phyloP scores from a whole-genome alignment of 2,113 vertebrate genomes.

The Rousettus leschenaultii region DNA sequence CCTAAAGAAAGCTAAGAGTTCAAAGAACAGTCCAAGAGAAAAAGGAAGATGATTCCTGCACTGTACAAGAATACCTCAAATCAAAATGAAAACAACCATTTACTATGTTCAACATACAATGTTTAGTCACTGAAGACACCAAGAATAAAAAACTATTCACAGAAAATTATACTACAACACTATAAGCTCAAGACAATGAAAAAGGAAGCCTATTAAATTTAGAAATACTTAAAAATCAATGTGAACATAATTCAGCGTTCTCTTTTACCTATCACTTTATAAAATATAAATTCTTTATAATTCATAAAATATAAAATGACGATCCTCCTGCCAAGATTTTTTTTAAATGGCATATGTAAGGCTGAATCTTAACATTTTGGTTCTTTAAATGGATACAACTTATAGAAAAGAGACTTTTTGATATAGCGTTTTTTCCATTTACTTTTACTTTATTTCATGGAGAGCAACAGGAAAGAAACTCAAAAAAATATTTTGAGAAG shows the following conservation, averaged over 20 bases:
- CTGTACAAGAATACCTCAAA: neutral
- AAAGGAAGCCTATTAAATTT: neutral
- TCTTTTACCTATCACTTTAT: neutral
- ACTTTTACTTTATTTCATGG: neutral
- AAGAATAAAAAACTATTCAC: slow-evolving; percentile 22
- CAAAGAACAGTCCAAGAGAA: neutral
- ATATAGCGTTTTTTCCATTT: neutral
- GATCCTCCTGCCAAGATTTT: neutral
- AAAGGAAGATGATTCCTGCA: neutral
- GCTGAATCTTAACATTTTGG: neutral
- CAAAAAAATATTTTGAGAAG: neutral
- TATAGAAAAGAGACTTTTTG: neutral
- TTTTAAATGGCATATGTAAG: neutral
- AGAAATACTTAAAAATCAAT: slow-evolving; percentile 17
- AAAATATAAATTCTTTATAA: neutral
- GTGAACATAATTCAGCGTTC: slow-evolving; percentile 13
- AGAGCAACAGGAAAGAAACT: neutral
- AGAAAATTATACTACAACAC: neutral
- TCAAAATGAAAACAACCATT: neutral
- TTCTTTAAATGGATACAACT: neutral
- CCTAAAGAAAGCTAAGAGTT: neutral
- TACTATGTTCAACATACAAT: neutral
- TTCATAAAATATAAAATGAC: neutral
- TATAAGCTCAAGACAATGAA: neutral
- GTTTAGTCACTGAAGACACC: neutral